Evolutionary conservation across 1,140 invertebrate species (phyloP), one percentile per base, ranked within the genome.

Genomic region (Pachypeltis micranthus): DNA sequence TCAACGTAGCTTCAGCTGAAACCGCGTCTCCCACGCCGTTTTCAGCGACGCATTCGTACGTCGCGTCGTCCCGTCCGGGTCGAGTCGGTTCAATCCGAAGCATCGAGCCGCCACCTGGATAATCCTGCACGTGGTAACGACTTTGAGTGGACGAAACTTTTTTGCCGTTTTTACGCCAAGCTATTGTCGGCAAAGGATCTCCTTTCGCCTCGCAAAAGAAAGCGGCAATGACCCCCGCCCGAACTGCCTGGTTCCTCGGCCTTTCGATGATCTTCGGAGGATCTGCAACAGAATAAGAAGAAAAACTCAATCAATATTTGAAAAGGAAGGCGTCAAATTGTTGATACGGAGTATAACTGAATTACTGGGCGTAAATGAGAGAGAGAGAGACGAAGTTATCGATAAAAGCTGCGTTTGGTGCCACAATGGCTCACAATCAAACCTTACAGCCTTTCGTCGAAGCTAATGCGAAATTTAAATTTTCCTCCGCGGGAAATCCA

Each of bases 21-120:
- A 96, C 93, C 14, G 92, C 90, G 76, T 96, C 93, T 1, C 93
- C 94, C 10, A 93, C 90, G 24, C 93, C 90, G 77, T 98, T 98
- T 76, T 97, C 93, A 0, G 94, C 95, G 57, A 96, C 83, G 75
- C 96, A 98, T 74, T 97, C 94, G 77, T 96, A 98, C 1, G 82
- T 85, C 28, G 90, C 87, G 73, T 94, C 90, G 73, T 96, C 92
- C 60, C 91, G 82, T 16, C 77, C 78, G 19, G 83, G 77, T 64
- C 87, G 83, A 12, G 94, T 91, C 0, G 92, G 91, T 71, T 97
- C 93, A 68, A 98, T 97, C 65, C 95, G 79, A 26, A 98, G 80
- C 66, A 96, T 23, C 87, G 31, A 84, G 59, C 90, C 90, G 61
- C 80, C 78, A 2, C 76, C 62, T 14, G 69, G 72, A 74, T 83